A percentile compares a stretch with the other conserved stretches of the same genome.
phyloP scores from a whole-genome alignment of 2,797 vertebrate species.

The Microtus californicus region DNA sequence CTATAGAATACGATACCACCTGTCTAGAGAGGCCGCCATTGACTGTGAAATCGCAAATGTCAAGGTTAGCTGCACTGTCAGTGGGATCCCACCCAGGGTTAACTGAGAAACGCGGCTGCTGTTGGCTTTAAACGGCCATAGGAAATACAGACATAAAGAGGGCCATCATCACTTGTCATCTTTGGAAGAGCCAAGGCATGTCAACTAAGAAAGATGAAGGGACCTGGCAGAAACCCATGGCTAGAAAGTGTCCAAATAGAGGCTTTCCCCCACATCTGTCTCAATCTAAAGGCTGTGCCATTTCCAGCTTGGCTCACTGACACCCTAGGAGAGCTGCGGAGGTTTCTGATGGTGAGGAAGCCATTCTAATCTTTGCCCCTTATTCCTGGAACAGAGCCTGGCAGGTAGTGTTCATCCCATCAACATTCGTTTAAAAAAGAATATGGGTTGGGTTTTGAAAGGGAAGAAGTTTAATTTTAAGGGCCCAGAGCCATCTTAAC shows the following conservation, averaged over 20 bases:
- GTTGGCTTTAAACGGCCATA: background rate
- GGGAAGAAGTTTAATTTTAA: constrained; percentile 21
- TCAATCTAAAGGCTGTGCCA: background rate
- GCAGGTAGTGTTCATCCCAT: background rate
- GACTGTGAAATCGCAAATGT: background rate
- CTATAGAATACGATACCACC: rapidly evolving
- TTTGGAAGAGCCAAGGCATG: background rate
- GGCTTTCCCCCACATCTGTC: background rate
- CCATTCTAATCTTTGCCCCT: background rate
- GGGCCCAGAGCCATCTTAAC: background rate
- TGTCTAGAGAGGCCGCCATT: background rate
- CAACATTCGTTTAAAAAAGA: constrained; percentile 15
- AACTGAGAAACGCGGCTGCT: background rate
- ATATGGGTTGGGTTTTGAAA: background rate
- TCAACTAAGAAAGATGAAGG: background rate
- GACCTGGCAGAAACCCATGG: background rate
- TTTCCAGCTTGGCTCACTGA: background rate
- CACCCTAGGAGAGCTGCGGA: background rate
- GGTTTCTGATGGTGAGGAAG: background rate
- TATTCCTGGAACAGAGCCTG: background rate
- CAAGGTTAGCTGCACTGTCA: background rate
- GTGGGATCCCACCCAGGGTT: background rate
- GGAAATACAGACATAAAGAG: background rate
- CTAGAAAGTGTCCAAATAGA: background rate
- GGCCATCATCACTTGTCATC: background rate